A percentile compares a stretch with the other conserved stretches of the same genome.
phyloP scores from a whole-genome alignment of 2,113 vertebrate genomes.

The Guaruba guarouba region DNA sequence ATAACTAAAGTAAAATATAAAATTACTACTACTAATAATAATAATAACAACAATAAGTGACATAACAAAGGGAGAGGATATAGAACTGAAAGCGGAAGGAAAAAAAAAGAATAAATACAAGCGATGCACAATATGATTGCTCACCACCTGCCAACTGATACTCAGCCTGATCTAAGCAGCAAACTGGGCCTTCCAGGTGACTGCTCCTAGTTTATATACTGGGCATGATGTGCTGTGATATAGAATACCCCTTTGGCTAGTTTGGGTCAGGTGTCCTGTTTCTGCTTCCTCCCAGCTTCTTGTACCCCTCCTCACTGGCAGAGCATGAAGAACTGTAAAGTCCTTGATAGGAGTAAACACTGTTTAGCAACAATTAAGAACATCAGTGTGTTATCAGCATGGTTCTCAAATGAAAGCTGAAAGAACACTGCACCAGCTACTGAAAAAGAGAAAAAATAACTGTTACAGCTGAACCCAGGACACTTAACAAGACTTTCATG shows the following conservation, averaged over 20 bases:
- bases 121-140: neutral
- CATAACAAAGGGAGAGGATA: neutral
- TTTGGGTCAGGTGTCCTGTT: neutral
- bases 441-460: neutral
- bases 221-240: neutral
- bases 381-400: neutral
- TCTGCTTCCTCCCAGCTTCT: neutral
- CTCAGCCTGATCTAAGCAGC: neutral
- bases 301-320: neutral
- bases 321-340: neutral
- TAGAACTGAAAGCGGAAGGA: neutral
- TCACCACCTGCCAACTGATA: neutral
- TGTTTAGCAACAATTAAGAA: neutral
- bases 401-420: neutral
- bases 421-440: neutral
- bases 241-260: neutral
- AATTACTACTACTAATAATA: neutral
- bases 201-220: neutral
- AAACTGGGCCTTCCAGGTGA: neutral
- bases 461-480: neutral
- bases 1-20: neutral
- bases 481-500: neutral
- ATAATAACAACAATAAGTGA: neutral
- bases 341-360: neutral
- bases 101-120: neutral